Percentiles rank a stretch among this genome's conserved stretches.
Conservation (phyloP, 2,113 vertebrate species). For the Oreochromis spilurus region DNA sequence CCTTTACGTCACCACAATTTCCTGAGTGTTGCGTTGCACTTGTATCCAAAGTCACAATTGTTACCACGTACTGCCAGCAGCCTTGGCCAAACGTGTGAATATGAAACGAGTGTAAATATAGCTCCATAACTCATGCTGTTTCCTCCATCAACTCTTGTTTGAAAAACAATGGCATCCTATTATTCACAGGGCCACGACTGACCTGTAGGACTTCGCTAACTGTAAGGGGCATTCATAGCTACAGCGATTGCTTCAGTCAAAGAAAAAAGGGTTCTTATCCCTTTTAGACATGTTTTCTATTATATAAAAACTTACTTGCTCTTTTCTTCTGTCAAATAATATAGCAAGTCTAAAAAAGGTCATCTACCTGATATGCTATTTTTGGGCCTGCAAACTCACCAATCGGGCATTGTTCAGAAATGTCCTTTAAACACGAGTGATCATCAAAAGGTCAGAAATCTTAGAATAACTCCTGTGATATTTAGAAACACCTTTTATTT, state of each 20-base stretch:
- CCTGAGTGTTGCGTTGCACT: not conserved
- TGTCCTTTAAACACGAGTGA: conserved; percentile 54
- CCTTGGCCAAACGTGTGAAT: conserved; percentile 53
- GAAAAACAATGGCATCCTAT: conserved; percentile 67
- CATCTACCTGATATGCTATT: not conserved
- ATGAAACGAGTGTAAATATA: conserved; percentile 64
- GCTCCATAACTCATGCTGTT: conserved; percentile 51
- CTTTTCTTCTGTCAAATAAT: not conserved
- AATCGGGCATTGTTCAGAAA: conserved; percentile 51
- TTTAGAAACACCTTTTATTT: conserved; percentile 57
- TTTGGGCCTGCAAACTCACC: conserved; percentile 2
- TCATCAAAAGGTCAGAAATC: conserved; percentile 54
- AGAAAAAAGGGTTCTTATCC: not conserved
- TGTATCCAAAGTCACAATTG: not conserved
- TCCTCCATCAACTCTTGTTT: conserved; percentile 58
- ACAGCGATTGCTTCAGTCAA: not conserved
- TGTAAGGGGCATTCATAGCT: not conserved
- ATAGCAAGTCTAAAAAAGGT: not conserved
- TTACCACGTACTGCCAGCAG: not conserved
- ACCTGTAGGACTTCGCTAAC: not conserved
- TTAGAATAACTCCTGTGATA: conserved; percentile 59
- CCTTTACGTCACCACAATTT: not conserved
- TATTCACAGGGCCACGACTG: conserved; percentile 37
- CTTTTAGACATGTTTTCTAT: not conserved
- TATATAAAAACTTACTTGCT: not conserved